Evolutionary conservation across 2,113 vertebrate genomes (phyloP).

Genomic region (Marmota monax): DNA sequence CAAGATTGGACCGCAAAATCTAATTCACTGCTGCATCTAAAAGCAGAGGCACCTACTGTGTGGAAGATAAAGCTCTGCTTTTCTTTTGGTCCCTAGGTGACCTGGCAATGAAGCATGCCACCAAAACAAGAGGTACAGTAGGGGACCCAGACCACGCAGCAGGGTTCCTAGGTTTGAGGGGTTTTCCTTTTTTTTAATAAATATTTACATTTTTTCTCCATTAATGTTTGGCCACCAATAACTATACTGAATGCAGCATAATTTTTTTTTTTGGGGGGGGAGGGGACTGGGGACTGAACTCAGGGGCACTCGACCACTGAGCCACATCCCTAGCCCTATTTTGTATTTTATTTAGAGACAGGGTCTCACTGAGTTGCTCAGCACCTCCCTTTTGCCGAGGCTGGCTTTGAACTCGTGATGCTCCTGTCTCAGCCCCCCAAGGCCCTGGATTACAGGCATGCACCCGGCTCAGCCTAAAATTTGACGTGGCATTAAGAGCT

Average conservation of each 20-base stretch:
- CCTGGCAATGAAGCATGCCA: background rate
- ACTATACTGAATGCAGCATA: background rate
- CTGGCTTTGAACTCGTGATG: too few species aligned
- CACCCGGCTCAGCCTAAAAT: background rate
- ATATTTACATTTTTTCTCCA: background rate
- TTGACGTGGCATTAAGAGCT: background rate
- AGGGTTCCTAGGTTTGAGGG: background rate
- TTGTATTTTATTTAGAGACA: too few species aligned
- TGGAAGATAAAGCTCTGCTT: accelerated
- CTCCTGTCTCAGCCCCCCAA: too few species aligned
- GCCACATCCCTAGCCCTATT: too few species aligned
- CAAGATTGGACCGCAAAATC: accelerated
- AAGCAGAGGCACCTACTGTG: accelerated
- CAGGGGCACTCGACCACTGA: too few species aligned
- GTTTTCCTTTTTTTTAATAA: background rate
- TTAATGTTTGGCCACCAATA: background rate
- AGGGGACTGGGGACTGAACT: too few species aligned
- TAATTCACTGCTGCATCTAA: accelerated
- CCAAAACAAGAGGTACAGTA: accelerated
- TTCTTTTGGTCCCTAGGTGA: background rate
- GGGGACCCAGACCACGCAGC: background rate
- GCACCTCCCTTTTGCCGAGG: too few species aligned
- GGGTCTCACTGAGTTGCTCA: too few species aligned
- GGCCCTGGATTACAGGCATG: too few species aligned
- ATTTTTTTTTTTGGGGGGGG: too few species aligned